Percentiles rank a stretch among this genome's conserved stretches.
These are phyloP conservation scores for Pseudocheirus occidentalis DNA, from an alignment of 2,797 vertebrate species.

Conservation along the genomic window DNA sequence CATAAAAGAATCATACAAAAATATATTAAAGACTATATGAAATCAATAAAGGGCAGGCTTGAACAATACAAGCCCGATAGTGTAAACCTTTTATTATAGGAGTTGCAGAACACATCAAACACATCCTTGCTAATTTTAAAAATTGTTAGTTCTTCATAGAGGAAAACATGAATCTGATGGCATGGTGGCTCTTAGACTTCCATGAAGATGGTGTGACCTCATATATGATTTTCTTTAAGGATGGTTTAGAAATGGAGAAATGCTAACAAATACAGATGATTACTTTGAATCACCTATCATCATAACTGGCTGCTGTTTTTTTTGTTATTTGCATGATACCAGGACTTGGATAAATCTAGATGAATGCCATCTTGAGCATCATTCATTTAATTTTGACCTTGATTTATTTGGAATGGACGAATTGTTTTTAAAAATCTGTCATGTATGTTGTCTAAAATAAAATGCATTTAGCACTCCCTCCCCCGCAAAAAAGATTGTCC, in stretches of 20 bases:
- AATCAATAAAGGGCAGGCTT: neutral
- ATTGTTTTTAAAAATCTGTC: neutral
- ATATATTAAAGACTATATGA: neutral
- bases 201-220: neutral
- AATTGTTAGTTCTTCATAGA: neutral
- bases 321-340: neutral
- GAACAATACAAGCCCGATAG: neutral
- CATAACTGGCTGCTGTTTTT: neutral
- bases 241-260: neutral
- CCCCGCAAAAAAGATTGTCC: neutral
- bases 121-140: neutral
- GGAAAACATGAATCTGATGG: neutral
- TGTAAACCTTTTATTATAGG: neutral
- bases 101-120: neutral
- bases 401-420: neutral
- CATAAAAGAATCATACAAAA: neutral
- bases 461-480: neutral
- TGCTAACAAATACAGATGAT: neutral
- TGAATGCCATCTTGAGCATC: neutral
- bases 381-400: neutral
- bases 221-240: neutral
- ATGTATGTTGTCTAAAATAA: neutral
- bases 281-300: neutral
- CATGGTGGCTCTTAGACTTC: neutral
- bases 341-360: neutral